phyloP scores from a whole-genome alignment of 2,888 invertebrate species.

The Thelaira solivaga region DNA sequence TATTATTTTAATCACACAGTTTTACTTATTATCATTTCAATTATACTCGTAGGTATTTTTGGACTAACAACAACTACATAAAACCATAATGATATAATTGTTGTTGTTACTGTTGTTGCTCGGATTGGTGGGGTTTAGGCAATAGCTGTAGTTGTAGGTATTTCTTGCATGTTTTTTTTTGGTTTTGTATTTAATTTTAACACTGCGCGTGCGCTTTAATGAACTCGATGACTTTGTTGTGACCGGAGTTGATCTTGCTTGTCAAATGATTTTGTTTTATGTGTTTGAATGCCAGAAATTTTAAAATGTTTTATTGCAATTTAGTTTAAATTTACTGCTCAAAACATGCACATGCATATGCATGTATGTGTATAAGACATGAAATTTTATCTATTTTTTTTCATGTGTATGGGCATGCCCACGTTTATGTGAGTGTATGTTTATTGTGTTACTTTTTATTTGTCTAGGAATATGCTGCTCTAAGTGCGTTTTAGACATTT shows the following conservation, averaged over 20 bases:
- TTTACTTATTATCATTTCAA: conserved; percentile 49
- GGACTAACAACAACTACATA: conserved; percentile 2
- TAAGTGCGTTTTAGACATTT: conserved; percentile 5
- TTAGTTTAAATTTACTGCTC: conserved; percentile 21
- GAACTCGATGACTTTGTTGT: conserved; percentile 49
- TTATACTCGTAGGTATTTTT: conserved; percentile 14
- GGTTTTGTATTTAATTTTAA: not conserved
- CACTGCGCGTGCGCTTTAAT: conserved; percentile 51
- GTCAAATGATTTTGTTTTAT: conserved; percentile 59
- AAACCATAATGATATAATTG: no score
- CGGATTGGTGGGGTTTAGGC: not conserved
- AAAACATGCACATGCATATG: not conserved
- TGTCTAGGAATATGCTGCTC: no score
- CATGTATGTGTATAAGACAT: not conserved
- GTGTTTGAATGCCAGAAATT: conserved; percentile 48
- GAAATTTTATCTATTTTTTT: no score
- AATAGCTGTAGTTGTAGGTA: not conserved
- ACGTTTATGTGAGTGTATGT: not conserved
- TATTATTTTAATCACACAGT: conserved; percentile 50
- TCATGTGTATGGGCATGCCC: no score
- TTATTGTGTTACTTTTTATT: no score
- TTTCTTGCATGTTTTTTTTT: no score
- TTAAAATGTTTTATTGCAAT: conserved; percentile 38
- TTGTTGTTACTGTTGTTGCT: not conserved
- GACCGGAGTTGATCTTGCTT: conserved; percentile 56